These are phyloP conservation scores for Linnaemya tessellans DNA, from an alignment of 2,888 invertebrate genomes.

Conservation along the genomic window DNA sequence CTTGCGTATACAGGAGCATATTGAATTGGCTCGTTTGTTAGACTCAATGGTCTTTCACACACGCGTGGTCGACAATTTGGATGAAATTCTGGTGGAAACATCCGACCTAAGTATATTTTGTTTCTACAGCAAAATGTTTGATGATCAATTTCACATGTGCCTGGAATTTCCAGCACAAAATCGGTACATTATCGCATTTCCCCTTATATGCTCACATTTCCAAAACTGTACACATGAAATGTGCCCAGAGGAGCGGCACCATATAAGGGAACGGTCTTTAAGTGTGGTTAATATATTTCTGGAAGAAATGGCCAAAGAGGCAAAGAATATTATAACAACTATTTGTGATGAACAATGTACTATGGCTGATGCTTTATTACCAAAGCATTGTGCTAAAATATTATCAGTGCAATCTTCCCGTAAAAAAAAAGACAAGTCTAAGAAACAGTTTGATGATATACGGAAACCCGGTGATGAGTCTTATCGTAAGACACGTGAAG, in stretches of 20 bases:
- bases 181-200: conserved; percentile 98
- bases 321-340: conserved; percentile 98
- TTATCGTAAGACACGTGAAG: conserved; percentile 96
- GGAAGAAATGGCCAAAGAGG: conserved; percentile 99
- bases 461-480: conserved; percentile 98
- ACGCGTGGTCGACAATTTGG: conserved; percentile 98
- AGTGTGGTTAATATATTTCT: conserved; percentile 98
- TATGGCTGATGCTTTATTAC: conserved; percentile 96
- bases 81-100: conserved; percentile 97
- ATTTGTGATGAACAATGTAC: conserved; percentile 99
- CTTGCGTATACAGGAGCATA: conserved; percentile 91
- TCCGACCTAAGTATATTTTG: conserved; percentile 99
- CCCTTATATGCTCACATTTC: conserved; percentile 98
- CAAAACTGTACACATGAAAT: conserved; percentile 98
- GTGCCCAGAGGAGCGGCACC: conserved; percentile 99
- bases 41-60: conserved; percentile 98
- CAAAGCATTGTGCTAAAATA: conserved; percentile 96
- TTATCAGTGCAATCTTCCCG: conserved; percentile 94
- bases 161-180: conserved; percentile 99
- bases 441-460: conserved; percentile 93
- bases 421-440: conserved; percentile 94
- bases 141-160: conserved; percentile 99
- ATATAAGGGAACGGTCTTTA: conserved; percentile 96
- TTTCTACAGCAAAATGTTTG: conserved; percentile 98
- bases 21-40: conserved; percentile 94